Base-by-base conservation (phyloP, 2,797 vertebrate species). In the Enteromius treurensis region DNA sequence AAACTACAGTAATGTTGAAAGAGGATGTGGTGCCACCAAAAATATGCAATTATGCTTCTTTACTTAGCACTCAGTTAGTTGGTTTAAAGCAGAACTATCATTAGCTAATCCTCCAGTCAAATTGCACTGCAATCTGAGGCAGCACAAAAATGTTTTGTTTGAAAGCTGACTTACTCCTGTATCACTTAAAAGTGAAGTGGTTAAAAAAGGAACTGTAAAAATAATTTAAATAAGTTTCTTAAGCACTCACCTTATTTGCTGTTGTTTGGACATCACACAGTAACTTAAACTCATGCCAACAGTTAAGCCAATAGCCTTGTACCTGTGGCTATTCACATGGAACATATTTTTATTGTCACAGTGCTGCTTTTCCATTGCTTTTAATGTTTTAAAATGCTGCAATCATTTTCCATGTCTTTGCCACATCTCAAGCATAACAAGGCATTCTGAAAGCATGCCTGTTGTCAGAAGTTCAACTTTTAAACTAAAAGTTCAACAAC, bases 31-130 rank as follows among this genome's bases (percentile, higher is more conserved):
- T 15, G 37, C 70, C 49, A 40, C 62, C 47, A 83, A 40, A 70
- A 53, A 74, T 77, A 76, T 87, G 19, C 79, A 88, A 86, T 88
- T 90, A 88, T 32, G 26, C 55, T 51, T 55, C 79, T 85, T 87
- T 84, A 88, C 77, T 83, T 87, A 86, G 79, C 49, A 53, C 45
- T 77, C 34, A 23, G 60, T 67, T 45, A 49, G 23, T 34, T 29
- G 65, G 62, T 85, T 82, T 23, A 81, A 62, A 77, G 60, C 77
- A 86, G 51, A 76, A 58, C 70, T 84, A 64, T 80, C 77, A 47
- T 47, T 32, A 77, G 40, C 26, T 84, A 77, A 84, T 85, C 81
- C 73, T 75, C 21, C 45, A 71, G 75, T 77, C 14, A 68, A 37
- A 58, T 3, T 65, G 78, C 79, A 78, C 80, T 86, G 68, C 67